phyloP scores from a whole-genome alignment of 2,888 invertebrate species.

The Nomada flava region DNA sequence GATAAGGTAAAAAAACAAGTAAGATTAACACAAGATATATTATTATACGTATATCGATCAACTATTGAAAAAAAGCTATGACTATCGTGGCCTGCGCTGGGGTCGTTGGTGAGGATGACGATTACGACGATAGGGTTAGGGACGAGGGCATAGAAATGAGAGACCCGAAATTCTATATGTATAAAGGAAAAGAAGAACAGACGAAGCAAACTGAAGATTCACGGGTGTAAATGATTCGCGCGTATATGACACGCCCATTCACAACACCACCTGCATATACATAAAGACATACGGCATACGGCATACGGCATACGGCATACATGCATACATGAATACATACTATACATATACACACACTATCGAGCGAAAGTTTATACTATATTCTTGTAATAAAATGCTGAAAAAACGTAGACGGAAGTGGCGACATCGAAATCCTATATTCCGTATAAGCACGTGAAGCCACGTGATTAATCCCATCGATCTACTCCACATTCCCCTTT shows the following conservation, averaged over 20 bases:
- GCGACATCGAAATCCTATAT: conserved; percentile 44
- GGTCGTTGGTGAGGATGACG: conserved; percentile 34
- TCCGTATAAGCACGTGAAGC: neutral
- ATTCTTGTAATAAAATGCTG: conserved; percentile 83
- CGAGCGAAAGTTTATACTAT: conserved; percentile 83
- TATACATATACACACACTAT: conserved; percentile 56
- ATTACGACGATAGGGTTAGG: conserved; percentile 14
- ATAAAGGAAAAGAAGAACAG: conserved; percentile 63
- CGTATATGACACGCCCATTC: conserved; percentile 29
- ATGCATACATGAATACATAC: conserved; percentile 39
- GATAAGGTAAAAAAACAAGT: conserved; percentile 68
- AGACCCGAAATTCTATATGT: conserved; percentile 78
- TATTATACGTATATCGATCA: conserved; percentile 78
- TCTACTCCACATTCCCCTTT: conserved; percentile 6
- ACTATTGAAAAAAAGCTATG: conserved; percentile 79
- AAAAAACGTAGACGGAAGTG: conserved; percentile 67
- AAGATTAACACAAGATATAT: conserved; percentile 73
- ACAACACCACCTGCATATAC: conserved; percentile 27
- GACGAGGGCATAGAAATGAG: conserved; percentile 23
- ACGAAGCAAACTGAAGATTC: conserved; percentile 59
- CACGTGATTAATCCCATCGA: conserved; percentile 22
- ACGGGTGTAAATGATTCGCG: conserved; percentile 64
- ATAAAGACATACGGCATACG: conserved; percentile 42
- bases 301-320: conserved; percentile 17
- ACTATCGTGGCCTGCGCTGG: conserved; percentile 81